phyloP scores from a whole-genome alignment of 1,140 invertebrate genomes.

The Portunus trituberculatus region DNA sequence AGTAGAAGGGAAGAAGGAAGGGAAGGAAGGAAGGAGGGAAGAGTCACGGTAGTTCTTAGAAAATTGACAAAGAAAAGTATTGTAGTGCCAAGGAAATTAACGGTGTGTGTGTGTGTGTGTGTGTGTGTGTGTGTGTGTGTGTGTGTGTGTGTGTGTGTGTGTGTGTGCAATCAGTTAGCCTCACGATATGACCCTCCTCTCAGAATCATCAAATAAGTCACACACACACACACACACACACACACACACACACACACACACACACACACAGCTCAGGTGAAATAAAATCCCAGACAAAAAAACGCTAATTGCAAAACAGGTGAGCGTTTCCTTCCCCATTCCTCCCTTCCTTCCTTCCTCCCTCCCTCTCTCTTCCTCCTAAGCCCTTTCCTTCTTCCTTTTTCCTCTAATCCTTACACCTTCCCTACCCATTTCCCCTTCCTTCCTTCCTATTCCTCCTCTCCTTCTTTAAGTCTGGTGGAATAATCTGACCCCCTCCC shows the following conservation, averaged over 20 bases:
- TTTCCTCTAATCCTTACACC: not conserved
- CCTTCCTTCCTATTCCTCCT: too few relatives aligned
- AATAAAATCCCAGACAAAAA: not conserved
- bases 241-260: conserved; percentile 1
- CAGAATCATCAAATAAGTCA: not conserved
- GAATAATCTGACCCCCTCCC: not conserved
- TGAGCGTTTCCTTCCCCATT: not conserved
- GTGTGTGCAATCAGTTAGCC: not conserved
- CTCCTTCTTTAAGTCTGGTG: not conserved
- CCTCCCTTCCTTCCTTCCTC: not conserved
- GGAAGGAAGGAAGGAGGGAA: not conserved
- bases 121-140: conserved; percentile 37
- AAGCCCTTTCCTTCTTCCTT: not conserved
- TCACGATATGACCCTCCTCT: not conserved
- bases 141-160: conserved; percentile 38
- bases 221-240: too few relatives aligned
- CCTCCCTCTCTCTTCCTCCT: too few relatives aligned
- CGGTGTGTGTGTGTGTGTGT: conserved; percentile 24
- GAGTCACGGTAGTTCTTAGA: not conserved
- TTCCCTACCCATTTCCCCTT: too few relatives aligned
- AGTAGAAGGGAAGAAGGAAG: too few relatives aligned
- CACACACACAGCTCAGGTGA: not conserved
- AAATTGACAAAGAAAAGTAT: conserved; percentile 15
- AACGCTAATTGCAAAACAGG: not conserved
- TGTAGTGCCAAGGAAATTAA: not conserved